phyloP scores from a whole-genome alignment of 2,888 invertebrate species.

The Trileptium ribeirensis region DNA sequence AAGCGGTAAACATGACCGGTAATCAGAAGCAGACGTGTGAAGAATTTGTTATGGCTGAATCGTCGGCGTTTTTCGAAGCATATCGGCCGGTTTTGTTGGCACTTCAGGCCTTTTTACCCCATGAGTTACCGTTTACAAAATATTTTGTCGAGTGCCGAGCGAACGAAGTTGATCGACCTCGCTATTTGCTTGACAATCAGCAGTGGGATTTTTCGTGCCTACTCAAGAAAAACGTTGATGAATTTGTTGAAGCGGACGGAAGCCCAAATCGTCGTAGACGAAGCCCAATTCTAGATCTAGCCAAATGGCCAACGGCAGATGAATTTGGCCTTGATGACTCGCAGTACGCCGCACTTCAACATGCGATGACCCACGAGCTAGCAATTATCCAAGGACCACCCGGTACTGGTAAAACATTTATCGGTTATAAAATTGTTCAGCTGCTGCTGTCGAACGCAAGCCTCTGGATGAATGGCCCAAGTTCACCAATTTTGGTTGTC shows the following conservation, averaged over 20 bases:
- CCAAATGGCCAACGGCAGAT: slow-evolving; percentile 58
- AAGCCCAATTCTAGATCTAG: not conserved
- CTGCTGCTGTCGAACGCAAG: slow-evolving; percentile 59
- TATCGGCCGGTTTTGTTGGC: slow-evolving; percentile 68
- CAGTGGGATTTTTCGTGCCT: not conserved
- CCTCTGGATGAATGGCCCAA: slow-evolving; percentile 45
- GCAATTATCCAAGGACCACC: slow-evolving; percentile 77
- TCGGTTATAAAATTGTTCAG: slow-evolving; percentile 68
- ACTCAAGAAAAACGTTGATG: not conserved
- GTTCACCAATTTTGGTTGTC: slow-evolving; percentile 64
- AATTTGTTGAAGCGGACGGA: not conserved
- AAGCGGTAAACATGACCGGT: too few species aligned
- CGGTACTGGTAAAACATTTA: slow-evolving; percentile 75
- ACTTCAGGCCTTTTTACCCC: slow-evolving; percentile 59
- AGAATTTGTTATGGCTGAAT: slow-evolving; percentile 63
- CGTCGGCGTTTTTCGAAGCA: slow-evolving; percentile 72
- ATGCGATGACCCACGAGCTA: slow-evolving; percentile 66
- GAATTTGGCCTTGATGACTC: slow-evolving; percentile 61
- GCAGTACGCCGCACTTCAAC: slow-evolving; percentile 63
- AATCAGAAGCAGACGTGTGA: too few species aligned
- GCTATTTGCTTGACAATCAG: not conserved
- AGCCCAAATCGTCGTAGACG: too few species aligned
- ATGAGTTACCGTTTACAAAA: slow-evolving; percentile 46
- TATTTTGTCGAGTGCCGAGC: slow-evolving; percentile 42
- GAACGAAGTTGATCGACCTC: not conserved